A percentile compares a stretch with the other conserved stretches of the same genome.
Evolutionary conservation across 2,888 invertebrate genomes (phyloP).

Genomic region (Dasypogon diadema): DNA sequence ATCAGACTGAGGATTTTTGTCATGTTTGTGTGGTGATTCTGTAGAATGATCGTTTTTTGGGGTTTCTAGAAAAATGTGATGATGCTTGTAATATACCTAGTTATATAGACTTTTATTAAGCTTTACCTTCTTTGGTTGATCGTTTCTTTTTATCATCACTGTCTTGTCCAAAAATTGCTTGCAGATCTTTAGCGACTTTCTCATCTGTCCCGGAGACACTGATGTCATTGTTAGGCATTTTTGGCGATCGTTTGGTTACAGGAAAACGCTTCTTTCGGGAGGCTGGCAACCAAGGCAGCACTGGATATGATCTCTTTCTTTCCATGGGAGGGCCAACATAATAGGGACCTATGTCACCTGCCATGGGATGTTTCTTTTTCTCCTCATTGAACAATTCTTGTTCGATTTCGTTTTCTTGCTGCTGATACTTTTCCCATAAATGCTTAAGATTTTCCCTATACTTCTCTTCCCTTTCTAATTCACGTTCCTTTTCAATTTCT

Average conservation of each 20-base stretch:
- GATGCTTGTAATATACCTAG: neutral
- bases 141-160: conserved; percentile 72
- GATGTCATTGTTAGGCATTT: neutral
- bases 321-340: conserved; percentile 63
- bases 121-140: conserved; percentile 59
- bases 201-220: conserved; percentile 74
- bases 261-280: conserved; percentile 74
- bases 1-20: conserved; percentile 5
- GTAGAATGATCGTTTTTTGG: neutral
- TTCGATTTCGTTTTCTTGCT: conserved; percentile 65
- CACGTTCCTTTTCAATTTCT: conserved; percentile 66
- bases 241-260: conserved; percentile 75
- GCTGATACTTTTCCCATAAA: conserved; percentile 67
- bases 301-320: conserved; percentile 65
- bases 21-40: conserved; percentile 17
- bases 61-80: neutral
- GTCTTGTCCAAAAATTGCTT: conserved; percentile 74
- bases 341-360: conserved; percentile 46
- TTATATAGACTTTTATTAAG: neutral
- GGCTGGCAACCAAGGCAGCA: conserved; percentile 68
- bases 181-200: conserved; percentile 77
- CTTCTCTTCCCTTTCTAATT: conserved; percentile 65
- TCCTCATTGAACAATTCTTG: conserved; percentile 64
- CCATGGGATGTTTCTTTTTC: conserved; percentile 57
- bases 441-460: conserved; percentile 65